Base-by-base conservation (phyloP, 2,797 vertebrate genomes). In the Knipowitschia caucasica region DNA sequence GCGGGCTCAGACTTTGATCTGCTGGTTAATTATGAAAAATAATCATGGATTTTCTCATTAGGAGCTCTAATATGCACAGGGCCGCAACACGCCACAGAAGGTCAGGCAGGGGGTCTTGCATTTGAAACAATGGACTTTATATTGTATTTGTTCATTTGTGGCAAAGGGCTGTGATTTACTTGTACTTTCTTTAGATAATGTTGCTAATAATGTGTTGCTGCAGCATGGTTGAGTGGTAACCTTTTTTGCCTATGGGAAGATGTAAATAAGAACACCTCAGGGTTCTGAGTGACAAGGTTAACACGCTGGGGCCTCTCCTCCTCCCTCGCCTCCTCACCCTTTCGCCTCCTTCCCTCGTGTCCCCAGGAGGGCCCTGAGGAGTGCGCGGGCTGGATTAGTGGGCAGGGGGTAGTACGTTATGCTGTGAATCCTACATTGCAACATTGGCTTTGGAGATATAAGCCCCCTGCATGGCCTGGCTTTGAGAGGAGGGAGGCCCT, bases 1-100 rank as follows among this genome's bases (percentile, higher is more conserved):
- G 75, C 45, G 75, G 75, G 80, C 82, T 86, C 68, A 73, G 75
- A 84, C 86, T 89, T 89, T 89, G 84, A 88, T 88, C 85, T 86
- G 52, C 84, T 89, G 55, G 69, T 87, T 89, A 88, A 88, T 89
- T 85, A 85, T 86, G 77, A 82, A 88, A 85, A 85, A 86, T 84
- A 87, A 86, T 86, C 80, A 84, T 83, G 80, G 83, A 85, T 86
- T 82, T 86, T 84, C 83, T 89, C 81, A 89, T 88, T 86, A 86
- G 75, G 81, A 80, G 82, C 70, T 72, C 62, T 86, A 83, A 84
- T 86, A 83, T 86, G 83, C 74, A 33, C 64, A 55, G 73, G 76
- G 80, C 79, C n/a, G 67, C 69, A 45, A 47, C 33, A 69, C 50
- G 31, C 65, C 73, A 62, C 61, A 64, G 71, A 84, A 77, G 73